Base-by-base conservation (phyloP, 2,888 invertebrate genomes). In the Stomorhina lunata region DNA sequence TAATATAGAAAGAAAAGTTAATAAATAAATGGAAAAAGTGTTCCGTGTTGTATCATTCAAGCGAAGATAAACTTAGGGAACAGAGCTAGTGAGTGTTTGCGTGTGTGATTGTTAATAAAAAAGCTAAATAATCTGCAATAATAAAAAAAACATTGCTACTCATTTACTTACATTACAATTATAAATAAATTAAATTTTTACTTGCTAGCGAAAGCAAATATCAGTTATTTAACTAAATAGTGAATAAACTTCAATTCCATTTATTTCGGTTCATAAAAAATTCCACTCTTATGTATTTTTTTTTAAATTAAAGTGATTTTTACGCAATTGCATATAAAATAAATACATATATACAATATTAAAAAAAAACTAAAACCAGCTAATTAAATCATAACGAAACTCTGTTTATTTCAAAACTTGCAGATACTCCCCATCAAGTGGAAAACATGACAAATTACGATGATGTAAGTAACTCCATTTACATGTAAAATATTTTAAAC, bases 371-470 rank as follows among this genome's bases (percentile, higher is more conserved):
- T 4, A 17, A 68, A 40, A 37, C 9, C 50, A 48, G 9, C 9
- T 29, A 9, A 48, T 15, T 4, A 50, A 50, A 73, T 4, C 22
- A 27, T 53, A n/a, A 22, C 20, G 22, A 72, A 48, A 15, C n/a
- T 48, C 43, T 48, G 3, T 65, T 48, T 73, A 29, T 45, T 63
- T 68, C 61, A 32, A 34, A 68, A 73, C 53, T 79, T 85, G 80
- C 84, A 86, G 86, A 86, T 85, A 85, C 77, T 71, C 80, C 85
- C 40, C n/a, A n/a, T n/a, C 86, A 86, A 83, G 80, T 85, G 80
- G 87, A 89, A 69, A 89, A 86, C 85, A 90, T 90, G 90, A 87
- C 88, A 75, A 90, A 88, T 75, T 90, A 87, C 81, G 90, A 90
- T 84, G 90, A 90, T 87, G 90, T 90, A 88, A 90, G 90, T 90